Conservation (phyloP, 1,140 invertebrate species). For the Akabosia matsudoensis region DNA sequence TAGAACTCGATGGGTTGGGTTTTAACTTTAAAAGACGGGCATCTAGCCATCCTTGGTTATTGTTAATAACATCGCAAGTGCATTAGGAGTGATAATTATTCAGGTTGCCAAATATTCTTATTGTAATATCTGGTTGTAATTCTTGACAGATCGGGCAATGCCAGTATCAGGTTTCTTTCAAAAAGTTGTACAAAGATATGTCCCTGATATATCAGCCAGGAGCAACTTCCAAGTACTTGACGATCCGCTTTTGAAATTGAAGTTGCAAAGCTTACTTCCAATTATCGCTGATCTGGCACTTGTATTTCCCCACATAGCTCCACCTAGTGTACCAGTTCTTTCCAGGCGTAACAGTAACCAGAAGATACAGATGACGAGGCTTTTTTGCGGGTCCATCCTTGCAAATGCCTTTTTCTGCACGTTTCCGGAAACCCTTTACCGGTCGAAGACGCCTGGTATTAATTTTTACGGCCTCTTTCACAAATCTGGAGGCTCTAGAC, state of each 20-base stretch:
- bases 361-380: conserved; percentile 32
- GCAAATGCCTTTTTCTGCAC: conserved; percentile 96
- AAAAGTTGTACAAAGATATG: too few species aligned
- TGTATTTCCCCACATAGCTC: not conserved
- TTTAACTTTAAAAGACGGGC: too few species aligned
- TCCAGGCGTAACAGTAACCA: not conserved
- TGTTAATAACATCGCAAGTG: too few species aligned
- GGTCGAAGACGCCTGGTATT: conserved; percentile 70
- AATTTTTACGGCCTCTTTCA: not conserved
- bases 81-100: too few species aligned
- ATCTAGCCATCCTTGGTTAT: too few species aligned
- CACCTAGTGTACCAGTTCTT: not conserved
- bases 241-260: not conserved
- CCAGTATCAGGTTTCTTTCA: too few species aligned
- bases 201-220: too few species aligned
- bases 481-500: not conserved
- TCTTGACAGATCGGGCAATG: too few species aligned
- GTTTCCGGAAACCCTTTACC: conserved; percentile 79
- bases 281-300: not conserved
- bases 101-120: too few species aligned
- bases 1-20: too few species aligned
- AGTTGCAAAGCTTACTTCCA: not conserved
- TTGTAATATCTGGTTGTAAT: too few species aligned
- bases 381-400: conserved; percentile 79
- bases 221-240: too few species aligned